phyloP scores from a whole-genome alignment of 2,113 vertebrate genomes.

The Amia ocellicauda region DNA sequence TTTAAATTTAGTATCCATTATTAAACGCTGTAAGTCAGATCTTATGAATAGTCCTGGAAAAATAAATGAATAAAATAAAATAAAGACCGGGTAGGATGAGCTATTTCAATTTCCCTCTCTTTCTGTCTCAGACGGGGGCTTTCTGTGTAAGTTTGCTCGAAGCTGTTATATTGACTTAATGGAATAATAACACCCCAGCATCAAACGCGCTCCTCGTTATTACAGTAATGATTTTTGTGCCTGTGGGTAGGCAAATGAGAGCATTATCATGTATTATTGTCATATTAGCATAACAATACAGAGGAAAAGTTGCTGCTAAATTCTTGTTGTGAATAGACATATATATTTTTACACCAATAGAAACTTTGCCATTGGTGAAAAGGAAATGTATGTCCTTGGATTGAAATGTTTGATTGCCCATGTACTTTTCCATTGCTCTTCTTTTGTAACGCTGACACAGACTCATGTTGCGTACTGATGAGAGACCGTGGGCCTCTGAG shows the following conservation, averaged over 20 bases:
- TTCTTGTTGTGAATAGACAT: too few relatives aligned
- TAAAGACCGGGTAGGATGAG: constrained; percentile 11
- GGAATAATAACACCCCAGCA: constrained; percentile 16
- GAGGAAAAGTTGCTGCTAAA: too few relatives aligned
- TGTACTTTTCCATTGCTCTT: too few relatives aligned
- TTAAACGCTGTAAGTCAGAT: constrained; percentile 21
- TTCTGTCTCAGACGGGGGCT: background rate
- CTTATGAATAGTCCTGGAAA: constrained; percentile 10
- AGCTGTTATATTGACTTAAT: constrained; percentile 17
- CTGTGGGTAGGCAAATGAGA: constrained; percentile 72
- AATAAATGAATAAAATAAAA: too few relatives aligned
- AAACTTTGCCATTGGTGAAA: too few relatives aligned
- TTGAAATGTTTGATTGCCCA: too few relatives aligned
- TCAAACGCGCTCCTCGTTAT: constrained; percentile 10
- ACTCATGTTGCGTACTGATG: too few relatives aligned
- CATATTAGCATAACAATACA: constrained; percentile 52
- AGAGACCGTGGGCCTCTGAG: too few relatives aligned
- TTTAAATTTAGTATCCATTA: constrained; percentile 21
- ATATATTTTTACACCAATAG: too few relatives aligned
- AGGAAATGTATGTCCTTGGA: too few relatives aligned
- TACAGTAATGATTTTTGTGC: constrained; percentile 40
- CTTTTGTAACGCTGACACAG: too few relatives aligned
- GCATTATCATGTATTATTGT: constrained; percentile 64
- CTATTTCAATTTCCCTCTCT: constrained; percentile 1
- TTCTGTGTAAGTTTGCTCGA: constrained; percentile 7